phyloP scores from a whole-genome alignment of 1,140 invertebrate species.

The Saccostrea glomerata region DNA sequence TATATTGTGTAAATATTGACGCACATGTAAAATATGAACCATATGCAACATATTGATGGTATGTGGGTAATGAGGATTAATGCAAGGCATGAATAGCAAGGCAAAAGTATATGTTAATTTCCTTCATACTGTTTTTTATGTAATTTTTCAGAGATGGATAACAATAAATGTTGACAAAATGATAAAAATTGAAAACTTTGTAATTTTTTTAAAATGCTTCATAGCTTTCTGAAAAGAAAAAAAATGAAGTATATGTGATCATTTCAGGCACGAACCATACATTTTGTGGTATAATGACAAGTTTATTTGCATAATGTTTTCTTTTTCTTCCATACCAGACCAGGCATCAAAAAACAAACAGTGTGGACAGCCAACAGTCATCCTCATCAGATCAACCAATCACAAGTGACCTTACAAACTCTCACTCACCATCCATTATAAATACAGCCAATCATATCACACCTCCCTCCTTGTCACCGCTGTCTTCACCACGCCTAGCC shows the following conservation, averaged over 20 bases:
- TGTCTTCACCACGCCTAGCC: conserved; percentile 69
- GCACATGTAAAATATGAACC: too few species aligned
- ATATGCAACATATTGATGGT: too few species aligned
- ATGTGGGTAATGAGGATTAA: too few species aligned
- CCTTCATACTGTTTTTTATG: not conserved
- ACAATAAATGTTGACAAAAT: not conserved
- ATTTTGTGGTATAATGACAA: not conserved
- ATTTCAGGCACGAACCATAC: too few species aligned
- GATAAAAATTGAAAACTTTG: not conserved
- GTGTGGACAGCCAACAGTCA: conserved; percentile 65
- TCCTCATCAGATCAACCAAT: conserved; percentile 71
- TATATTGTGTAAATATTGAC: not conserved
- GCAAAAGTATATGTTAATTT: too few species aligned
- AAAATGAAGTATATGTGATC: too few species aligned
- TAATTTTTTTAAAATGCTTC: not conserved
- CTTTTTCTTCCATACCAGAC: conserved; percentile 3
- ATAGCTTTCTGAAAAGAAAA: too few species aligned
- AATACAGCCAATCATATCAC: conserved; percentile 62
- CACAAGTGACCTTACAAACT: conserved; percentile 77
- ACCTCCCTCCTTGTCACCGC: conserved; percentile 67
- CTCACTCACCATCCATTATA: conserved; percentile 62
- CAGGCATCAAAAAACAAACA: conserved; percentile 51
- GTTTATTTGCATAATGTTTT: not conserved
- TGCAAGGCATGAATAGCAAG: too few species aligned
- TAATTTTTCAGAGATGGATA: not conserved